These are phyloP conservation scores for Apolygus lucorum DNA, from an alignment of 1,140 invertebrate genomes.

Conservation along the genomic window DNA sequence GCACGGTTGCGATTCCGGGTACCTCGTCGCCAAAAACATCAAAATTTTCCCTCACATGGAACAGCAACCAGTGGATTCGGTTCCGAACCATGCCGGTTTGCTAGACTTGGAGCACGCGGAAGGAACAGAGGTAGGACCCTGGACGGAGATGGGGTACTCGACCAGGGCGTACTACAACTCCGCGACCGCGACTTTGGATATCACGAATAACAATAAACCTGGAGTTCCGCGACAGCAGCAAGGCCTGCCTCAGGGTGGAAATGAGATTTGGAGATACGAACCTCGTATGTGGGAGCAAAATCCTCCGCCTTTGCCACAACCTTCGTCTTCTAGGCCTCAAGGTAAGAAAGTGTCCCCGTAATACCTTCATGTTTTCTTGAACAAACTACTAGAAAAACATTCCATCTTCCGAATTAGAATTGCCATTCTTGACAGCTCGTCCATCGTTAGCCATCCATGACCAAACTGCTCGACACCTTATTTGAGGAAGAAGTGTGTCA, in stretches of 20 bases:
- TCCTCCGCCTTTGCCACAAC: background rate
- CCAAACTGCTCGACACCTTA: no score
- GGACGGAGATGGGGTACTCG: constrained; percentile 6
- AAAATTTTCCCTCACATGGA: background rate
- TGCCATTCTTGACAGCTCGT: no score
- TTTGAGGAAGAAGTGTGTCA: no score
- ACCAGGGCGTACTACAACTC: constrained; percentile 12
- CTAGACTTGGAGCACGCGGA: background rate
- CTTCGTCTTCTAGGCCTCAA: background rate
- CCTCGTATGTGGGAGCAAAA: background rate
- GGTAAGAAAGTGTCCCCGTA: no score
- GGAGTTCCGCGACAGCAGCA: background rate
- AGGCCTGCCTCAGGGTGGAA: background rate
- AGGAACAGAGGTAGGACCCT: background rate
- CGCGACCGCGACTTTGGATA: constrained; percentile 11
- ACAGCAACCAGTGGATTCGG: background rate
- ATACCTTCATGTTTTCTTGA: no score
- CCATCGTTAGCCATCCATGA: no score
- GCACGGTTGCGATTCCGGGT: no score
- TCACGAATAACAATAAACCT: constrained; percentile 18
- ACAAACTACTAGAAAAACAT: no score
- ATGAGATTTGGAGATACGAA: constrained; percentile 1
- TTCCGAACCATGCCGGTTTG: background rate
- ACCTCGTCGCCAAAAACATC: no score
- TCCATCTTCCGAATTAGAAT: no score